Evolutionary conservation across 2,797 vertebrate species (phyloP), one percentile per base, ranked within the genome.

Genomic region (Enteromius thamalakanensis): DNA sequence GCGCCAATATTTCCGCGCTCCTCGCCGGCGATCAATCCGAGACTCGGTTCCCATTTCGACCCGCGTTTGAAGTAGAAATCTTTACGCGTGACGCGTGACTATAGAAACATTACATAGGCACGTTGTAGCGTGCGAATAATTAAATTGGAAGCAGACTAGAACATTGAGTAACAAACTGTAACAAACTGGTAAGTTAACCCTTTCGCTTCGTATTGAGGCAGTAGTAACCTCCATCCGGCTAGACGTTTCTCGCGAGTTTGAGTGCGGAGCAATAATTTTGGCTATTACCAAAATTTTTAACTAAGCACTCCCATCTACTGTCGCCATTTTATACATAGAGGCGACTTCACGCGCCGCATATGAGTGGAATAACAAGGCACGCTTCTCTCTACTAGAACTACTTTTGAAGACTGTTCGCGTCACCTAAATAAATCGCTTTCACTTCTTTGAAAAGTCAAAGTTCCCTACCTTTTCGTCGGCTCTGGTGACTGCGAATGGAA

Each of bases 251-350:
- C 75, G 72, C 51, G 79, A 86, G 85, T 86, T 86, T 42, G 64
- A 67, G 60, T 49, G 68, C 64, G 34, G 71, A 23, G 45, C 65
- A 58, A 81, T 47, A 70, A 42, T 81, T 75, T 80, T 67, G 85
- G 62, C 78, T 83, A 86, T 84, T 86, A 86, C 76, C 78, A 84
- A 92, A 93, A 53, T 89, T 86, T 92, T 90, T 91, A 88, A 90
- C 83, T 90, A 85, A 77, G 87, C 90, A 84, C 88, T 89, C 87
- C 93, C 92, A 91, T 93, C 92, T 93, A 93, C 93, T 95, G 95
- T 95, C 95, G 95, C 95, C 95, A 95, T 95, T 95, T 95, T 95
- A 94, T 93, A 94, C 93, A 93, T 94, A 92, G 75, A 71, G 94
- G 92, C 92, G 94, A 95, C 94, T 94, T 94, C 90, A 93, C 93